These are phyloP conservation scores for Sinocyclocheilus anophthalmus DNA, from an alignment of 2,113 vertebrate species.

Conservation along the genomic window DNA sequence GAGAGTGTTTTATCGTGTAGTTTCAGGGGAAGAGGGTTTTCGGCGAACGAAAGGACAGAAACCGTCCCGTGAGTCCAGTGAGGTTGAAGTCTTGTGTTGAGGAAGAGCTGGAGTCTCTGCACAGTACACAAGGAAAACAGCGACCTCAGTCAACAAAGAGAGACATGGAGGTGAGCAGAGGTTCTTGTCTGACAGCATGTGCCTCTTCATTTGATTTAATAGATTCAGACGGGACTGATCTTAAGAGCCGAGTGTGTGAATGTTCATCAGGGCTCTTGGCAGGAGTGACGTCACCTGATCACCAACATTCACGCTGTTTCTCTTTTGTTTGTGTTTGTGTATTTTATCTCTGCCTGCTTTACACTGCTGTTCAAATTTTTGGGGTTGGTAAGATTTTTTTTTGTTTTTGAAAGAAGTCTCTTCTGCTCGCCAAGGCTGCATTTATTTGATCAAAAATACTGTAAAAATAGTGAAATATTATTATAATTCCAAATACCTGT, in stretches of 20 bases:
- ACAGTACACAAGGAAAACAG: slow-evolving; percentile 62
- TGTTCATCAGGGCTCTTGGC: not conserved
- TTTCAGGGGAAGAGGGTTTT: slow-evolving; percentile 86
- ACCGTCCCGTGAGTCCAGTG: slow-evolving; percentile 34
- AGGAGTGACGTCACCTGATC: not conserved
- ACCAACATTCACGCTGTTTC: not conserved
- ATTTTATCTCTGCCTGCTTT: not conserved
- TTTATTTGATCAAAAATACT: not conserved
- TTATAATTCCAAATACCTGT: not conserved
- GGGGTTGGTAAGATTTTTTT: not conserved
- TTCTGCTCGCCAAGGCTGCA: not conserved
- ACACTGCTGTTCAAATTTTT: not conserved
- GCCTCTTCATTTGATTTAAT: slow-evolving; percentile 5
- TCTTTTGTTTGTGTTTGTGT: not conserved
- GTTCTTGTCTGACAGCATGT: not conserved
- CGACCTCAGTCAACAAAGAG: slow-evolving; percentile 72
- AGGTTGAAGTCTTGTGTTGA: slow-evolving; percentile 66
- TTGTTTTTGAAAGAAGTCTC: not conserved
- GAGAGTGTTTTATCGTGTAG: not conserved
- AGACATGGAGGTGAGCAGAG: slow-evolving; percentile 73
- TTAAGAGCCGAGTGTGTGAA: not conserved
- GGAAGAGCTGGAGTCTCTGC: slow-evolving; percentile 64
- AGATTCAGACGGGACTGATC: slow-evolving; percentile 35
- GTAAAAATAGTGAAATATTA: not conserved
- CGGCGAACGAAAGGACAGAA: slow-evolving; percentile 80